Evolutionary conservation across 2,888 invertebrate species (phyloP), one percentile per base, ranked within the genome.

Genomic region (Apamea sordens): DNA sequence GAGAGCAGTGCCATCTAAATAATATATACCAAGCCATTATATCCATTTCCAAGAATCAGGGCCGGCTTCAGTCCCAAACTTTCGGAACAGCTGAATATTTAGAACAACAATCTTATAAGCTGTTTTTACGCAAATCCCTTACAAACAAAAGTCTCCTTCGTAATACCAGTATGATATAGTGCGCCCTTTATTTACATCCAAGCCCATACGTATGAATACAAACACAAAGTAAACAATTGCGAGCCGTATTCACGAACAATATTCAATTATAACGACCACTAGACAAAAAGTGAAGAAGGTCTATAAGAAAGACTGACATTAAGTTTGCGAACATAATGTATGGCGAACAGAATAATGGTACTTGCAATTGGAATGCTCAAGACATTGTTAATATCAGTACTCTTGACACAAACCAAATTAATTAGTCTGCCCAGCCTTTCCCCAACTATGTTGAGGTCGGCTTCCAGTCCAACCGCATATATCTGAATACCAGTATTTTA

Each of bases 211-310:
- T 76, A 84, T 77, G 75, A 80, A 86, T 80, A 84, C 77, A 67
- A 80, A 87, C 76, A 87, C 79, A 82, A 82, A 88, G 80, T 69
- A 82, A 87, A 79, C 85, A 84, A 80, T 70, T 86, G 83, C 44
- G 75, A 79, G 72, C 73, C 74, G 69, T 86, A 83, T 84, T 84
- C 87, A 87, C 87, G 79, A 80, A 80, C 82, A 76, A 78, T 87
- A 87, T 89, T 87, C 87, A 88, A 87, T 89, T 87, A 87, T 84
- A 84, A 72, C 67, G 24, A 21, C n/a, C 63, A 78, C 50, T 21
- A 10, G 2, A 44, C 50, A 83, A 70, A 41, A n/a, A 76, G 50
- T 67, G 15, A 6, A 80, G 73, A 85, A 83, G 44, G 41, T 68
- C 13, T 74, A 11, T 0, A 64, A 32, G 63, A 64, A 64, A 21